Base-by-base conservation (phyloP, 2,797 vertebrate genomes). In the Clarias platycephalus region DNA sequence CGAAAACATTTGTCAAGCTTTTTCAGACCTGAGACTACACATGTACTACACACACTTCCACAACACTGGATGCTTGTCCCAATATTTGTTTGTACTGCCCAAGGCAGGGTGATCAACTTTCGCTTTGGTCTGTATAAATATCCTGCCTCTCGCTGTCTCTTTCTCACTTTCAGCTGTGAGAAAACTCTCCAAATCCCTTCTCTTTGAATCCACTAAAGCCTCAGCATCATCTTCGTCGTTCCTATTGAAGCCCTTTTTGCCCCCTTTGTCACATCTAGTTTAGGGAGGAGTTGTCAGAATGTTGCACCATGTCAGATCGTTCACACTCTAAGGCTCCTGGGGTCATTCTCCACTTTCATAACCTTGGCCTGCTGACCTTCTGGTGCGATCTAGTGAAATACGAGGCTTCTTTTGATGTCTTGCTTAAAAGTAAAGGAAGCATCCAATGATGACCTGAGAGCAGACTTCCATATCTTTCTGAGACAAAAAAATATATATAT, bases 371-470 rank as follows among this genome's bases (percentile, higher is more conserved):
- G 4, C 83, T 71, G 77, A 62, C 70, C 40, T 86, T 84, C 76
- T 64, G 57, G 67, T 62, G 34, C 24, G 34, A 31, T 55, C 82
- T 62, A 6, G 62, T 84, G 78, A 86, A 84, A 83, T 83, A 60
- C 76, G 78, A 84, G 55, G 53, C 76, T 81, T 81, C 84, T 80
- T 89, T 86, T 89, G 82, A 89, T 86, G 87, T 88, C 80, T 84
- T 70, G 74, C 83, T 86, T n/a, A 74, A 86, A 87, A 78, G 80
- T 76, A 74, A 82, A 76, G 87, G 72, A 87, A 79, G 74, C 66
- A 63, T n/a, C 60, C 81, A 74, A 67, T 87, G 86, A 87, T 87
- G 87, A 71, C 86, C 83, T 81, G 85, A 87, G 55, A 37, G 64
- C 77, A 76, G 67, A 77, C 64, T 72, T 81, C 57, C 58, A 85